These are phyloP conservation scores for Takifugu bimaculatus DNA, from an alignment of 2,113 vertebrate genomes.

Conservation along the genomic window DNA sequence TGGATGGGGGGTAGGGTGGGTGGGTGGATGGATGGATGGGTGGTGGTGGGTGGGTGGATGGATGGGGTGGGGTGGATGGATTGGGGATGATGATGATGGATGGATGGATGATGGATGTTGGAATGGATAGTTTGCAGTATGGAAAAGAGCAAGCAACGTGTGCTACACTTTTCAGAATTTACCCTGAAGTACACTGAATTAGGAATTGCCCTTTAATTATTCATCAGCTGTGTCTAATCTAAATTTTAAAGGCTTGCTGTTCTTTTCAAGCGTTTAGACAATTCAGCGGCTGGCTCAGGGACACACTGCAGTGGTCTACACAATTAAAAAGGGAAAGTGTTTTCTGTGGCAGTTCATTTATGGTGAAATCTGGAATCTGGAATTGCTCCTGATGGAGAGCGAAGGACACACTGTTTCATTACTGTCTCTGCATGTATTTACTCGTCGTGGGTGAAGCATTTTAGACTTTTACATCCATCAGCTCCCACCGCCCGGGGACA, in stretches of 20 bases:
- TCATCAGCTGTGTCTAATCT: conserved; percentile 33
- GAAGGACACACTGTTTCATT: conserved; percentile 1
- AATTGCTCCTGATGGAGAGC: conserved; percentile 4
- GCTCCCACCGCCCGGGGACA: conserved; percentile 39
- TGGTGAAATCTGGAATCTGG: conserved; percentile 11
- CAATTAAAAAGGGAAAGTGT: conserved; percentile 19
- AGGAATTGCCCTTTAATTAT: not conserved
- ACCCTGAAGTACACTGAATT: no score
- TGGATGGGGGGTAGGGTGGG: no score
- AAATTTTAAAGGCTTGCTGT: conserved; percentile 32
- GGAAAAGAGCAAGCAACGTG: no score
- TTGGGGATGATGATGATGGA: no score
- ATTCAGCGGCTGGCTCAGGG: conserved; percentile 20
- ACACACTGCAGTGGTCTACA: conserved; percentile 14
- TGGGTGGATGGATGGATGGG: no score
- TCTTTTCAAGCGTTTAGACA: conserved; percentile 43
- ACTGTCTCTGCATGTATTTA: conserved; percentile 11
- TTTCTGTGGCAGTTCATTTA: conserved; percentile 27
- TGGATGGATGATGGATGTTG: no score
- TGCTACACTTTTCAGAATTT: no score
- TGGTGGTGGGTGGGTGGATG: no score
- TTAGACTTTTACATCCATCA: conserved; percentile 42
- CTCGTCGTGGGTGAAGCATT: conserved; percentile 27
- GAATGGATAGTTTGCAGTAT: no score
- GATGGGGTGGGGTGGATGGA: no score